Percentiles rank a stretch among this genome's conserved stretches.
These are phyloP conservation scores for Amia ocellicauda DNA, from an alignment of 2,113 vertebrate species.

Conservation along the genomic window DNA sequence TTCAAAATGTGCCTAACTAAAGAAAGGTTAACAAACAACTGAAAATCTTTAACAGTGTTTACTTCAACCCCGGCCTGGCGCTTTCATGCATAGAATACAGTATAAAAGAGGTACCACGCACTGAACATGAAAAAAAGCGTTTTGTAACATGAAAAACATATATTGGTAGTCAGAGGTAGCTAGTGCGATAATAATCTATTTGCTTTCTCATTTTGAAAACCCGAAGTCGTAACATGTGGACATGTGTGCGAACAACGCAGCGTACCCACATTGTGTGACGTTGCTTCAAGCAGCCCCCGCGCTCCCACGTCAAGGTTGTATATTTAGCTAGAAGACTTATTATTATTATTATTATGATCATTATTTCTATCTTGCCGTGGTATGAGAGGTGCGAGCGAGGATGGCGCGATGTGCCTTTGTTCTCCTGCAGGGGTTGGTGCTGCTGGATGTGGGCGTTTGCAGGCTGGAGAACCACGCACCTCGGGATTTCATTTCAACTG, in stretches of 20 bases:
- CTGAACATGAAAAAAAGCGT: too few relatives aligned
- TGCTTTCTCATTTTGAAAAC: too few relatives aligned
- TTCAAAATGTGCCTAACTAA: too few relatives aligned
- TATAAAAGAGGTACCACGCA: too few relatives aligned
- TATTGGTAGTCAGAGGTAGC: too few relatives aligned
- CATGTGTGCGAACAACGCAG: constrained; percentile 45
- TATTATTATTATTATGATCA: constrained; percentile 41
- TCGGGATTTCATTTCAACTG: constrained; percentile 63
- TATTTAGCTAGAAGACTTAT: constrained; percentile 52
- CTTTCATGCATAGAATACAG: too few relatives aligned
- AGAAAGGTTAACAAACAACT: too few relatives aligned
- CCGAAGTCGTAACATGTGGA: too few relatives aligned
- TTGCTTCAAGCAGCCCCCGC: constrained; percentile 55
- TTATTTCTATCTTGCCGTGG: constrained; percentile 38
- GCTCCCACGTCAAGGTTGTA: constrained; percentile 56
- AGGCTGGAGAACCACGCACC: constrained; percentile 63
- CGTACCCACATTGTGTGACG: constrained; percentile 39
- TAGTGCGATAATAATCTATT: too few relatives aligned
- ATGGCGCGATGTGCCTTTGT: constrained; percentile 65
- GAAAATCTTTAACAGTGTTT: too few relatives aligned
- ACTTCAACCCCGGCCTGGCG: too few relatives aligned
- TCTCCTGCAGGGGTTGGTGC: constrained; percentile 56
- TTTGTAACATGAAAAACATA: too few relatives aligned
- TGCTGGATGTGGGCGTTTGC: constrained; percentile 51
- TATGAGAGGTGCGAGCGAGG: constrained; percentile 52